A percentile compares a stretch with the other conserved stretches of the same genome.
Conservation (phyloP, 2,113 vertebrate genomes). For the Lamprologus lemairii region DNA sequence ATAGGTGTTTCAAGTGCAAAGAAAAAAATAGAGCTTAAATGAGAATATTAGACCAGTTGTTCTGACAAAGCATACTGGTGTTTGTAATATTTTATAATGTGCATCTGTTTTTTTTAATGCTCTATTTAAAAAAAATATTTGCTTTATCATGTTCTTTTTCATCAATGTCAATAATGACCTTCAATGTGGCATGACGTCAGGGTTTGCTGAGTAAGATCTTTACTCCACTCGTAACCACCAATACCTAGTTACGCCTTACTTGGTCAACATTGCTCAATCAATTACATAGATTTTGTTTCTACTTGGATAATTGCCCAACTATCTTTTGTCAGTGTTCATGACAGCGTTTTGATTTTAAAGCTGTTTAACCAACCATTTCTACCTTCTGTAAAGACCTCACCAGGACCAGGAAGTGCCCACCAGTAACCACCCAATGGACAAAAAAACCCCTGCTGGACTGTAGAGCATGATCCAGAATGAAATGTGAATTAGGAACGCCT, state of each 20-base stretch:
- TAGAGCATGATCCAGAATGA: slow-evolving; percentile 15
- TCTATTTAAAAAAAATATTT: not conserved
- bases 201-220: not conserved
- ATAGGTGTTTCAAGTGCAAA: not conserved
- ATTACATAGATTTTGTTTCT: not conserved
- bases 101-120: not conserved
- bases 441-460: not conserved
- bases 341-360: not conserved
- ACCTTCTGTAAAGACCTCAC: not conserved
- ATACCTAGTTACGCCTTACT: not conserved
- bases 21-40: not conserved
- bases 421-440: slow-evolving; percentile 10
- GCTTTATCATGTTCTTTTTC: not conserved
- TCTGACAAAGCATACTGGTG: not conserved
- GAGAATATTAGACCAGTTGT: not conserved
- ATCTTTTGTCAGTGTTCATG: not conserved
- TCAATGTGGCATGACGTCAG: not conserved
- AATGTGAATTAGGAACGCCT: slow-evolving; percentile 49
- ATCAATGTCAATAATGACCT: not conserved
- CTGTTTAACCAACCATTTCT: slow-evolving; percentile 10
- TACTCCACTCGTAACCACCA: not conserved
- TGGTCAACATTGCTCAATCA: not conserved
- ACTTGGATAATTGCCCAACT: not conserved
- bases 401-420: slow-evolving; percentile 38
- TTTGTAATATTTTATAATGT: not conserved